Conservation (phyloP, 2,797 vertebrate genomes). For the Tamandua tetradactyla region DNA sequence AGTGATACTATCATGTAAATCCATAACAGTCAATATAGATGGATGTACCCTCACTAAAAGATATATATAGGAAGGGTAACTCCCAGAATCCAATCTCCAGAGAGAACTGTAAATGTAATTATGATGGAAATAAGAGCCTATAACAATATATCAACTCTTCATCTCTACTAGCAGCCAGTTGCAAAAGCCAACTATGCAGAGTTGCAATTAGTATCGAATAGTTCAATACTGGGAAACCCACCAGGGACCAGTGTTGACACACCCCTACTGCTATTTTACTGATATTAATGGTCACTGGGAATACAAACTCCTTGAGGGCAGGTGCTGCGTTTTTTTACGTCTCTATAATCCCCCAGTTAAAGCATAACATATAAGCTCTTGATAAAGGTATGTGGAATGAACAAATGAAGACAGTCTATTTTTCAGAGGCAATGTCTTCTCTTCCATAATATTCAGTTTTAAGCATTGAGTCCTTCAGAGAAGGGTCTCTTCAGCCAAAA, state of each 20-base stretch:
- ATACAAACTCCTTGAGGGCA: background rate
- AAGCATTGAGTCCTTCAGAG: background rate
- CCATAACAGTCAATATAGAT: background rate
- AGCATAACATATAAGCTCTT: background rate
- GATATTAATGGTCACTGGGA: background rate
- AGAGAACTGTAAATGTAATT: background rate
- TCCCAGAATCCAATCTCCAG: background rate
- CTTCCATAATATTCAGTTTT: background rate
- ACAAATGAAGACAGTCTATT: background rate
- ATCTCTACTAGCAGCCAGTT: background rate
- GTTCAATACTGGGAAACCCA: background rate
- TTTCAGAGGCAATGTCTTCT: background rate
- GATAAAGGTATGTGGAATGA: background rate
- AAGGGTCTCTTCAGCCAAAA: slow-evolving; percentile 11
- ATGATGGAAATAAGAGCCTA: background rate
- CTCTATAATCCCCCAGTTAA: background rate
- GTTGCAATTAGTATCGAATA: background rate
- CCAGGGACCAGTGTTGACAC: background rate
- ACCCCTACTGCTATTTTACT: background rate
- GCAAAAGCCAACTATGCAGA: slow-evolving; percentile 37
- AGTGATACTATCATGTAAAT: slow-evolving; percentile 22
- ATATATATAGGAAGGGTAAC: background rate
- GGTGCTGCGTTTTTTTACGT: background rate
- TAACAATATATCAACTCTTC: background rate
- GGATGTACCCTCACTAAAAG: background rate